phyloP scores from a whole-genome alignment of 1,140 invertebrate genomes.

The Meloidogyne hapla region DNA sequence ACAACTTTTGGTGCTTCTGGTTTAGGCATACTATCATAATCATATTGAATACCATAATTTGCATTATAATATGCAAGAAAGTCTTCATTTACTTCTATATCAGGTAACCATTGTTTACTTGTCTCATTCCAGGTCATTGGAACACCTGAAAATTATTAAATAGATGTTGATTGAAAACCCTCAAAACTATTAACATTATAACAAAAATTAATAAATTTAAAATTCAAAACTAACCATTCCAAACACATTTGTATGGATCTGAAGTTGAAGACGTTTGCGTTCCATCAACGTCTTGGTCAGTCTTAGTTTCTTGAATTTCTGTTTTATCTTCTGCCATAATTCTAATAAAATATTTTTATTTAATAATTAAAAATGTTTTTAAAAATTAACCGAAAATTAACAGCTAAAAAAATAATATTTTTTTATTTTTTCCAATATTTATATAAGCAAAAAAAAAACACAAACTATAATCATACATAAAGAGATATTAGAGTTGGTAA shows the following conservation, averaged over 20 bases:
- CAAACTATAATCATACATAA: background rate
- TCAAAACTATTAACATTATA: no score
- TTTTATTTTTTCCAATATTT: background rate
- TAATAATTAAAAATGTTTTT: background rate
- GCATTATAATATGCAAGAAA: conserved; percentile 93
- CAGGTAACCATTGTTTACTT: conserved; percentile 55
- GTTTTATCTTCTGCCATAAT: background rate
- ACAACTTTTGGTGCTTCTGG: conserved; percentile 59
- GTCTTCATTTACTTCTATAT: conserved; percentile 80
- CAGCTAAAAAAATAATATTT: background rate
- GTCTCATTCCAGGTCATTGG: conserved; percentile 51
- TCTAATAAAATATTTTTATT: background rate
- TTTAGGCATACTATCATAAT: conserved; percentile 38
- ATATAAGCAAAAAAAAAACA: background rate
- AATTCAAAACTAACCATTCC: background rate
- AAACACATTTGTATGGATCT: background rate
- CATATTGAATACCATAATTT: conserved; percentile 79
- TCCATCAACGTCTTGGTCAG: background rate
- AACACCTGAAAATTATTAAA: conserved; percentile 31
- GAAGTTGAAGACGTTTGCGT: background rate
- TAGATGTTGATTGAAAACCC: no score
- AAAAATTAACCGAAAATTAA: background rate
- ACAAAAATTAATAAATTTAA: background rate
- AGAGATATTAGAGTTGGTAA: background rate
- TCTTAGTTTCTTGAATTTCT: background rate